Evolutionary conservation across 2,888 invertebrate genomes (phyloP).

Genomic region (Gari tellinella): DNA sequence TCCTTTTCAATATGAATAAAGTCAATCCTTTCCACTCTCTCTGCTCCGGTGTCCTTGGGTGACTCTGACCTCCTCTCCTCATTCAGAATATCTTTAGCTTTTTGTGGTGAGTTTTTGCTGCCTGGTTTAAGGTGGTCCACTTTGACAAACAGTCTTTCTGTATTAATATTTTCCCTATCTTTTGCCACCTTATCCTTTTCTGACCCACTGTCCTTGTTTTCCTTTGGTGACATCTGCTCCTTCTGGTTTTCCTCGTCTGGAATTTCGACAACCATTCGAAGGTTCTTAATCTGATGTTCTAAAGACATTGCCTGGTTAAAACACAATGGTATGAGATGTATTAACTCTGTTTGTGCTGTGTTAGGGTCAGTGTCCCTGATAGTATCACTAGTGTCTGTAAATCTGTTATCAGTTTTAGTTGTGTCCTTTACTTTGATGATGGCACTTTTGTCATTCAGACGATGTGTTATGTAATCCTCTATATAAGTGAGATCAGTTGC

Average conservation of each 20-base stretch:
- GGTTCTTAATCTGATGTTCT: constrained; percentile 46
- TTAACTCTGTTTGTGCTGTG: constrained; percentile 5
- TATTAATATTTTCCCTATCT: constrained; percentile 33
- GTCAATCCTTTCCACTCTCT: constrained; percentile 43
- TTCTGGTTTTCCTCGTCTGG: constrained; percentile 65
- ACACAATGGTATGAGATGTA: constrained; percentile 24
- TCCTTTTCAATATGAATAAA: constrained; percentile 54
- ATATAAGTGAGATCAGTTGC: constrained; percentile 8
- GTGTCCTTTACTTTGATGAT: not conserved
- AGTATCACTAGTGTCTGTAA: constrained; percentile 1
- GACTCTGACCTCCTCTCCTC: constrained; percentile 60
- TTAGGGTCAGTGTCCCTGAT: not conserved
- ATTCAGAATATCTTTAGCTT: constrained; percentile 64
- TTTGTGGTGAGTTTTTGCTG: constrained; percentile 44
- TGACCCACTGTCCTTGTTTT: constrained; percentile 52
- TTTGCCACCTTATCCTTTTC: constrained; percentile 50
- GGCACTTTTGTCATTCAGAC: not conserved
- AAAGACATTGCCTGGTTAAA: constrained; percentile 16
- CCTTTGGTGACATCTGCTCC: constrained; percentile 68
- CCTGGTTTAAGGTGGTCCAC: constrained; percentile 39
- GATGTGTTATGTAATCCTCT: constrained; percentile 13
- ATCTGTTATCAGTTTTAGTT: not conserved
- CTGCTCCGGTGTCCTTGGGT: constrained; percentile 41
- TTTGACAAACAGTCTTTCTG: constrained; percentile 48
- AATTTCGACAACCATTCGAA: constrained; percentile 56